These are phyloP conservation scores for Gerosis bhagava DNA, from an alignment of 2,888 invertebrate genomes.

Conservation along the genomic window DNA sequence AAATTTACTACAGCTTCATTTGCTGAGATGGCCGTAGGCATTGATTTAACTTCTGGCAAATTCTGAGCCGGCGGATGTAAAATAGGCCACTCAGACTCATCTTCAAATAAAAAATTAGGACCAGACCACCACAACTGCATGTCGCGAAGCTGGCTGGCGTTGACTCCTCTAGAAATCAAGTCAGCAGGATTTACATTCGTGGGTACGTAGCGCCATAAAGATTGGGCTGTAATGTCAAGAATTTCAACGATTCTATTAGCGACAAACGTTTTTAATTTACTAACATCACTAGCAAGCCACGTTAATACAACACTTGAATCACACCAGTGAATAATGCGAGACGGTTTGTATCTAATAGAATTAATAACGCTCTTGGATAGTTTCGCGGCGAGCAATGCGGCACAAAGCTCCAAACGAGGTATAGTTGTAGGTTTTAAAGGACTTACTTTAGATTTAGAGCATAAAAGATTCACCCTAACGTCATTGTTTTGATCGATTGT, in stretches of 20 bases:
- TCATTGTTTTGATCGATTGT: background rate
- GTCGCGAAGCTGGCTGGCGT: conserved; percentile 6
- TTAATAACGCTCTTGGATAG: background rate
- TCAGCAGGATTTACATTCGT: conserved; percentile 26
- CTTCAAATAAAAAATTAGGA: conserved; percentile 16
- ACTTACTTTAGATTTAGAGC: background rate
- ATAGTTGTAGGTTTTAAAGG: background rate
- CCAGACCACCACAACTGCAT: conserved; percentile 22
- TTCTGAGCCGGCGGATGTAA: conserved; percentile 10
- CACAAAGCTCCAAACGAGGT: conserved; percentile 25
- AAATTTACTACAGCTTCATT: conserved; percentile 19
- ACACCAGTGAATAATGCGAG: conserved; percentile 12
- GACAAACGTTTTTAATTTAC: conserved; percentile 23
- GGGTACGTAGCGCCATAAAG: conserved; percentile 22
- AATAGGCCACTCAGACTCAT: conserved; percentile 13
- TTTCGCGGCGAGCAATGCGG: conserved; percentile 11
- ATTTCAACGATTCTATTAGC: conserved; percentile 18
- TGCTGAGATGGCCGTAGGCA: no score
- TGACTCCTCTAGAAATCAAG: conserved; percentile 22
- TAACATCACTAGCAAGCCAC: conserved; percentile 15
- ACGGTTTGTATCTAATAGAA: background rate
- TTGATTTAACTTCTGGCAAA: conserved; percentile 15
- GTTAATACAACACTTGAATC: conserved; percentile 25
- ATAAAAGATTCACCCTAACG: background rate
- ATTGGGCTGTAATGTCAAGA: conserved; percentile 1